Base-by-base conservation (phyloP, 2,797 vertebrate species). In the Girardinus metallicus region DNA sequence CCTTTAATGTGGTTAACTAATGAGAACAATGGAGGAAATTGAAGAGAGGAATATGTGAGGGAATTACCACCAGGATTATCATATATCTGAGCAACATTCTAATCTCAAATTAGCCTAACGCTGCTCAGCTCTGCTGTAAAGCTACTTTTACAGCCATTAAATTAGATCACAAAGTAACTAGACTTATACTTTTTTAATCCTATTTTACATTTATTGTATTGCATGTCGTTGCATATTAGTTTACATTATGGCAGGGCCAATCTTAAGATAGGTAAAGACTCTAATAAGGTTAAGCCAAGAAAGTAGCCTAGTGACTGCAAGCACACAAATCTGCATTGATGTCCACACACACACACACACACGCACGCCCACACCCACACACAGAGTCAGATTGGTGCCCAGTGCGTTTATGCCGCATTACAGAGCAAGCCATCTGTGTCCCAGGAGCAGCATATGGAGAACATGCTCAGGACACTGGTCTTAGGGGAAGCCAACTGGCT, bases 381-480 rank as follows among this genome's bases (percentile, higher is more conserved):
- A 46, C 44, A 71, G 13, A 60, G 72, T 74, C 88, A 88, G 85
- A 89, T 85, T 44, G 36, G 71, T 89, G 87, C 55, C 78, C 68
- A 29, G 62, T 87, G 89, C 84, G 86, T 91, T 94, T 82, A 87
- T 86, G 74, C 83, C 81, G 87, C 84, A 87, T 94, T 92, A 93
- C 83, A 85, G 85, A 80, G 76, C 80, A 84, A 86, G 86, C 95
- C 95, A 96, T 96, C 95, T 96, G 96, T 78, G 89, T 80, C 90
- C 83, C 84, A 78, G 90, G 80, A 80, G 83, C 80, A 91, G 90
- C 96, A 96, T 95, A 95, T 95, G 95, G 94, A 76, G 71, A 85
- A 78, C 43, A 36, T 87, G 88, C 88, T 87, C 85, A 85, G 81
- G 81, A 83, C 53, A 31, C 79, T 86, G 90, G 87, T 90, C 85